Base-by-base conservation (phyloP, 2,888 invertebrate genomes). In the Frankliniella fusca region DNA sequence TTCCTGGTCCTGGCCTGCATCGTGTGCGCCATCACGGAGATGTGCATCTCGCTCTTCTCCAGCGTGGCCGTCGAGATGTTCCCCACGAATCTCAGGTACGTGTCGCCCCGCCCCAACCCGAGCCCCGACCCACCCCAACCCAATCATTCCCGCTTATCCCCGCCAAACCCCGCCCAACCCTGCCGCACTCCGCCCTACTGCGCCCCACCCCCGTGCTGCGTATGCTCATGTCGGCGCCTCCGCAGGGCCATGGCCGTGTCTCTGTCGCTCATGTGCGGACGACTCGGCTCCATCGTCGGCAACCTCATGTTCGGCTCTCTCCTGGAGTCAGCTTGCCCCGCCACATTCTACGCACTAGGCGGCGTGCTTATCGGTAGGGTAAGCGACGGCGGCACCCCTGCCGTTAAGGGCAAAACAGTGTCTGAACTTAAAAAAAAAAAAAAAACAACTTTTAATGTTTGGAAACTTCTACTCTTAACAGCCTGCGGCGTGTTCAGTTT, bases 21-120 rank as follows among this genome's bases (percentile, higher is more conserved):
- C 11, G 83, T 83, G 48, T 83, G 82, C 65, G 70, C 70, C 70
- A 10, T 76, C 70, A 81, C 83, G 7, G 81, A 81, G 15, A 83
- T 83, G 81, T 82, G 84, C 8, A 86, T 87, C 11, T 87, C 86
- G 81, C 86, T 88, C 0, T 84, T 88, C 0, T 88, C 86, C 85
- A 86, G 87, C 9, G 85, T 86, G 18, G 86, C 87, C 11, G 87
- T 88, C 5, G 88, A 88, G 81, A 82, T 88, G 8, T 88, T 86
- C 85, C 88, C 88, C 49, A 88, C 88, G 5, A 85, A 86, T 81
- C 85, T 87, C 80, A 86, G 88, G 88, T 87, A 85, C 0, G 80
- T 18, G 54, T 61, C 50, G 50, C 50, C 12, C 50, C 12, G 50
- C 10, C 12, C 50, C 10, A 50, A 50, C 50, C 12, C 50, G 50